Conservation (phyloP, 2,113 vertebrate species). For the Psittacula cyanocephala region DNA sequence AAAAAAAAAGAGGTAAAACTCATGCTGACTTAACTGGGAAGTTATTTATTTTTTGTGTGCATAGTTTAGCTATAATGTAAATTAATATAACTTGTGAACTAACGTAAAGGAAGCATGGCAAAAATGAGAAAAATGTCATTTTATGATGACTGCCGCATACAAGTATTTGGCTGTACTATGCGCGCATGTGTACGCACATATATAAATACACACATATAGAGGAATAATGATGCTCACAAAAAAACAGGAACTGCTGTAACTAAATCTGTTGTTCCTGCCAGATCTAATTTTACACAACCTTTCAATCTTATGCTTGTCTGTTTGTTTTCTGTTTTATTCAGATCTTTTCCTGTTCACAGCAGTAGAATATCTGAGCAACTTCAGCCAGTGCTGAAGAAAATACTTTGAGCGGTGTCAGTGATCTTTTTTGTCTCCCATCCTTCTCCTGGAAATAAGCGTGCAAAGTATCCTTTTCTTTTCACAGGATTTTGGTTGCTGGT, state of each 20-base stretch:
- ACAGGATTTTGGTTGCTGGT: background rate
- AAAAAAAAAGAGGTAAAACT: background rate
- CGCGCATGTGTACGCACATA: fast-evolving
- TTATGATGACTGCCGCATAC: background rate
- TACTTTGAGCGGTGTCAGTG: background rate
- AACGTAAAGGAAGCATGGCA: background rate
- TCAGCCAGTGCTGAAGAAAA: background rate
- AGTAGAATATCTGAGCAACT: background rate
- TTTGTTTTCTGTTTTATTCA: background rate
- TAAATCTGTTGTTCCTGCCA: background rate
- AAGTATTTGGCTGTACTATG: background rate
- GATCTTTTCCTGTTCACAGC: background rate
- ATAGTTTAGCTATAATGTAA: background rate
- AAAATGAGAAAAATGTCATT: background rate
- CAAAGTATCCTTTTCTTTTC: background rate
- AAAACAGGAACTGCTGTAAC: background rate
- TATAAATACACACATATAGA: fast-evolving
- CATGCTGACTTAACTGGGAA: background rate
- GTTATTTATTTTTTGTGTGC: background rate
- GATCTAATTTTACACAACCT: background rate
- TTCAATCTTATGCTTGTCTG: background rate
- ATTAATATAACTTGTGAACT: background rate
- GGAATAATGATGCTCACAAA: background rate
- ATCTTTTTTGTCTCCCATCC: background rate
- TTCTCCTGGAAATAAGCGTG: background rate